These are phyloP conservation scores for Rhabdomys dilectus DNA, from an alignment of 2,113 vertebrate genomes.

Conservation along the genomic window DNA sequence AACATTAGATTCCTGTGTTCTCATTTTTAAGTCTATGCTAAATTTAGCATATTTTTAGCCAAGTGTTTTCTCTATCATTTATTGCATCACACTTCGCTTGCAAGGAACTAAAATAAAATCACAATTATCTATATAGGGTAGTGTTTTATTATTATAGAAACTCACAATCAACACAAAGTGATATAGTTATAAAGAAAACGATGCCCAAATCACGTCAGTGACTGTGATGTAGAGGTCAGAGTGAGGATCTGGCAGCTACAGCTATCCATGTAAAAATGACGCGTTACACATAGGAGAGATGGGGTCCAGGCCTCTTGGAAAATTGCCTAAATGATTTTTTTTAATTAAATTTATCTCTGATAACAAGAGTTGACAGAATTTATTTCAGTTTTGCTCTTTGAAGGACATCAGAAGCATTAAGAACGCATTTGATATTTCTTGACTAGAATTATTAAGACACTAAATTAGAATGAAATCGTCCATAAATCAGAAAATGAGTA, in stretches of 20 bases:
- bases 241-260: neutral
- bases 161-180: neutral
- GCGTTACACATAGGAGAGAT: neutral
- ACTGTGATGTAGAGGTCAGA: neutral
- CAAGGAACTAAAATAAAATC: neutral
- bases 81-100: neutral
- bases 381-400: conserved; percentile 78
- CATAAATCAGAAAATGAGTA: conserved; percentile 87
- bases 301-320: rapidly evolving
- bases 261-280: neutral
- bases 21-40: neutral
- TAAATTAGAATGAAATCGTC: conserved; percentile 84
- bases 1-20: neutral
- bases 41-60: neutral
- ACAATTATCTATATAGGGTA: neutral
- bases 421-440: conserved; percentile 85
- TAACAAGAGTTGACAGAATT: conserved; percentile 58
- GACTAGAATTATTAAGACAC: conserved; percentile 85
- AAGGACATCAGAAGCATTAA: conserved; percentile 83
- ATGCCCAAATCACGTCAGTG: neutral
- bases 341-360: neutral
- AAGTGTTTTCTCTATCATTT: neutral
- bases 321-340: neutral
- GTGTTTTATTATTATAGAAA: neutral
- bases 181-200: neutral